Evolutionary conservation across 2,888 invertebrate genomes (phyloP).

Genomic region (Charanyca ferruginea): DNA sequence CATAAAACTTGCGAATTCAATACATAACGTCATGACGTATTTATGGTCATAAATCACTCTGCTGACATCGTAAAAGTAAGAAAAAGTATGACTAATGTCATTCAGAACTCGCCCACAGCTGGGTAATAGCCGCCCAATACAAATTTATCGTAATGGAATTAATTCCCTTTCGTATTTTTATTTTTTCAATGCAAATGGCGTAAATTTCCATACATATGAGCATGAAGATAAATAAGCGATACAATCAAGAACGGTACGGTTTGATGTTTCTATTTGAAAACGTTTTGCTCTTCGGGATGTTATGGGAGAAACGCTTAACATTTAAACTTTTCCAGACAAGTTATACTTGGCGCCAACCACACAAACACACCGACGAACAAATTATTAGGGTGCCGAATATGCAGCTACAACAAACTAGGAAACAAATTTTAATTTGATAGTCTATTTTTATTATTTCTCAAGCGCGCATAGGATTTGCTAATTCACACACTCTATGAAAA

Average conservation of each 20-base stretch:
- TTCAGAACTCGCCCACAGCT: not conserved
- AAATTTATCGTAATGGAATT: conserved; percentile 30
- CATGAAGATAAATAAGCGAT: conserved; percentile 41
- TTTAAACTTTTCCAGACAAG: conserved; percentile 6
- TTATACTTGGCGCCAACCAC: conserved; percentile 1
- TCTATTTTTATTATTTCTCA: no score
- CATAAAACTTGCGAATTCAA: conserved; percentile 41
- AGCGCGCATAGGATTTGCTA: no score
- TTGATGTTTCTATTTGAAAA: conserved; percentile 27
- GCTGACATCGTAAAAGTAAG: conserved; percentile 23
- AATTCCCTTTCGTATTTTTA: conserved; percentile 29
- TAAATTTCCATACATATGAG: conserved; percentile 42
- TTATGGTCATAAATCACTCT: conserved; percentile 27
- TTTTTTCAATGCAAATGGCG: conserved; percentile 31
- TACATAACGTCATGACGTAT: conserved; percentile 4
- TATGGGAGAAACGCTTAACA: not conserved
- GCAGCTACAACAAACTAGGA: no score
- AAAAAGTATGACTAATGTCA: conserved; percentile 27
- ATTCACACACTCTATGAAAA: no score
- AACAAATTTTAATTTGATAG: no score
- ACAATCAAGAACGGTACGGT: conserved; percentile 7
- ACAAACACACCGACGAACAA: not conserved
- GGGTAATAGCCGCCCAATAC: conserved; percentile 1
- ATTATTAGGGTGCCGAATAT: no score
- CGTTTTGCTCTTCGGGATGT: not conserved